These are phyloP conservation scores for Pelusios castaneus DNA, from an alignment of 2,113 vertebrate species.

Conservation along the genomic window DNA sequence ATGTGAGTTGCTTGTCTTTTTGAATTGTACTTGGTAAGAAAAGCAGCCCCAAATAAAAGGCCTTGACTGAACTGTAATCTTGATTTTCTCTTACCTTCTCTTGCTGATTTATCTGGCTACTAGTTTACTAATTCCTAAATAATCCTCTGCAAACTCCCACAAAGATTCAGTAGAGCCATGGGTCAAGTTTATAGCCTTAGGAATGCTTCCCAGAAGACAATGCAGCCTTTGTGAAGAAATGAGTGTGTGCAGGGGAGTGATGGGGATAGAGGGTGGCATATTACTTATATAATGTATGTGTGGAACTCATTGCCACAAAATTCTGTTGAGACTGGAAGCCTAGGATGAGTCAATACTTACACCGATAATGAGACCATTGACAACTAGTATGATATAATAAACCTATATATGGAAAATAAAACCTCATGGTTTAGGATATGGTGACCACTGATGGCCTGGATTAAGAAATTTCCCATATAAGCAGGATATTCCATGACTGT, in stretches of 20 bases:
- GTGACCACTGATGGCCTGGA: neutral
- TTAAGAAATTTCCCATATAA: neutral
- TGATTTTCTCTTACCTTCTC: neutral
- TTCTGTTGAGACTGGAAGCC: neutral
- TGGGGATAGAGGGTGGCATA: neutral
- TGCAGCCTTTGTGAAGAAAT: neutral
- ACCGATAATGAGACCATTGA: neutral
- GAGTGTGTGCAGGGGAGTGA: neutral
- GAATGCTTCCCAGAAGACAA: neutral
- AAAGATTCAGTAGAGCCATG: neutral
- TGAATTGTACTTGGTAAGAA: neutral
- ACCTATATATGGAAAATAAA: neutral
- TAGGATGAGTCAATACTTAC: neutral
- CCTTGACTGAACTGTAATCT: neutral
- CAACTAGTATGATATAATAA: neutral
- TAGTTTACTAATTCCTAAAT: constrained; percentile 9
- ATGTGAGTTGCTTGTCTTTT: neutral
- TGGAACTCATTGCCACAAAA: neutral
- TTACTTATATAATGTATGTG: neutral
- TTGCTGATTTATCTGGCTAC: neutral
- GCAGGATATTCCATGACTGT: neutral
- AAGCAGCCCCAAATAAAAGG: neutral
- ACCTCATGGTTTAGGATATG: neutral
- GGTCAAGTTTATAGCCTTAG: neutral
- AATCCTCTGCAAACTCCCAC: neutral